phyloP scores from a whole-genome alignment of 2,113 vertebrate genomes.

The Trachemys scripta region DNA sequence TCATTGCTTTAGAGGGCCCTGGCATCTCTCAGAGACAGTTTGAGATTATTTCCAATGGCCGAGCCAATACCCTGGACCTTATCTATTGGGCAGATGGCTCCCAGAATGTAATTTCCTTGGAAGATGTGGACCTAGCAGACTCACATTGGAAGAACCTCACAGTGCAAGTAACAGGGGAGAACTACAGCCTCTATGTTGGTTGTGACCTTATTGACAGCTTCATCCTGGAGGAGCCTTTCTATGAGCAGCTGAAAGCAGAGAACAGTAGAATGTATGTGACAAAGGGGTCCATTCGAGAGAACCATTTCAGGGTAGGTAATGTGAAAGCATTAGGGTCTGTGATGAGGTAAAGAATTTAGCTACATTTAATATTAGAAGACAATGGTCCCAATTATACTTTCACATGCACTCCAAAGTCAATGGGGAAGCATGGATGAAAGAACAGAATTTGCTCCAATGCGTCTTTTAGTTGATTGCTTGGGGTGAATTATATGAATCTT shows the following conservation, averaged over 20 bases:
- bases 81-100: conserved; percentile 90
- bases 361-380: background rate
- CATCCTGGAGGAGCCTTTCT: conserved; percentile 94
- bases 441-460: background rate
- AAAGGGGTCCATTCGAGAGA: conserved; percentile 90
- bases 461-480: background rate
- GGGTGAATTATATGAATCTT: background rate
- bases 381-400: fast-evolving
- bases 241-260: conserved; percentile 87
- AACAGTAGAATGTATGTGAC: conserved; percentile 91
- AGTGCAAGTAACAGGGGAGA: conserved; percentile 90
- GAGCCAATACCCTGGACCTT: conserved; percentile 93
- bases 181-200: conserved; percentile 91
- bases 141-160: conserved; percentile 97
- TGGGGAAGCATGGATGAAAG: background rate
- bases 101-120: conserved; percentile 89
- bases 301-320: conserved; percentile 92
- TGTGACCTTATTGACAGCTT: conserved; percentile 94
- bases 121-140: conserved; percentile 95
- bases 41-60: conserved; percentile 94
- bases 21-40: conserved; percentile 87
- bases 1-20: conserved; percentile 88
- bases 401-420: background rate
- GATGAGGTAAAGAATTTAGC: background rate
- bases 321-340: background rate